A percentile compares a stretch with the other conserved stretches of the same genome.
Conservation (phyloP, 2,113 vertebrate genomes). For the Sarotherodon lohbergeri region DNA sequence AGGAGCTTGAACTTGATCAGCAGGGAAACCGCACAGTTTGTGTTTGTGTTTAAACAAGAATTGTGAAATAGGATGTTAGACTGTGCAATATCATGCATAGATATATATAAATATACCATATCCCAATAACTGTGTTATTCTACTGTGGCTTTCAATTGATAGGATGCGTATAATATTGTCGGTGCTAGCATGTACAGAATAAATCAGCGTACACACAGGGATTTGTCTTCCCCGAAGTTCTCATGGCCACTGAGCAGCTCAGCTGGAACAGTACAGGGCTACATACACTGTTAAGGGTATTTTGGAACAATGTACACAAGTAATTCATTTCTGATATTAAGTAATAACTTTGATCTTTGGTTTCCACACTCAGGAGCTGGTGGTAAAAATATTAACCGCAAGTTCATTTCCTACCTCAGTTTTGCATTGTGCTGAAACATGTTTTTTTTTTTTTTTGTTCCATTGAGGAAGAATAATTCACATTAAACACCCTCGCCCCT, state of each 20-base stretch:
- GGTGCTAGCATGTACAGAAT: neutral
- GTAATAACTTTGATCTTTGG: conserved; percentile 36
- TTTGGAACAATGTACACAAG: conserved; percentile 1
- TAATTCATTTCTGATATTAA: conserved; percentile 25
- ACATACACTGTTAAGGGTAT: neutral
- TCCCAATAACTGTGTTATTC: neutral
- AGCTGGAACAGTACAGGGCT: neutral
- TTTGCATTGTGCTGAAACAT: conserved; percentile 31
- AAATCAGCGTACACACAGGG: neutral
- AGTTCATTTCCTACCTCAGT: neutral
- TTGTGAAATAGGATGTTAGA: neutral
- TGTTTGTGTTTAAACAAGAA: neutral
- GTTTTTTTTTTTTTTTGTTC: neutral
- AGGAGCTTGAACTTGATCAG: neutral
- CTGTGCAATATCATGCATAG: neutral
- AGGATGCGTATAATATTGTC: neutral
- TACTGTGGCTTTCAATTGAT: neutral
- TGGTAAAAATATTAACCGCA: conserved; percentile 1
- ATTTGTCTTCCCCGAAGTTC: neutral
- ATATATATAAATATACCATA: neutral
- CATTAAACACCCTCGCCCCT: conserved; percentile 41
- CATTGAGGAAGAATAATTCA: conserved; percentile 46
- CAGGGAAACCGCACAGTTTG: neutral
- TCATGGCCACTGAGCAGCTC: neutral
- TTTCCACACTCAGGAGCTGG: neutral